Conservation (phyloP, 2,888 invertebrate genomes). For the Coecobrya sp. region DNA sequence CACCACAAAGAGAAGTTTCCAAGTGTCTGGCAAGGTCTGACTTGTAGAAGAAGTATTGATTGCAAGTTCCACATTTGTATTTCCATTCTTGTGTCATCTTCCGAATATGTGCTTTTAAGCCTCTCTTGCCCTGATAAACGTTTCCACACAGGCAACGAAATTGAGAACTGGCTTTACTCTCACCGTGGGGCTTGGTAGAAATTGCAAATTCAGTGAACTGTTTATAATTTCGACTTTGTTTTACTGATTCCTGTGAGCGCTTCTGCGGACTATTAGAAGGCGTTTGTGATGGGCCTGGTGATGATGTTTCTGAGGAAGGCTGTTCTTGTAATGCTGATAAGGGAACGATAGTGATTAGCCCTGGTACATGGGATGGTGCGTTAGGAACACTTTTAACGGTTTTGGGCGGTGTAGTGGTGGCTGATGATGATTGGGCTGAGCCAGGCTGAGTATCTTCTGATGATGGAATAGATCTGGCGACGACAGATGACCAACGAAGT, state of each 20-base stretch:
- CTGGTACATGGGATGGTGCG: too few relatives aligned
- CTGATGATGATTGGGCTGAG: neutral
- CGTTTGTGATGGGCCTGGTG: neutral
- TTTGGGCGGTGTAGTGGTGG: neutral
- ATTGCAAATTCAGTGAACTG: neutral
- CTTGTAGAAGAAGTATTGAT: constrained; percentile 8
- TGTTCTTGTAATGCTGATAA: neutral
- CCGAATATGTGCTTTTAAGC: neutral
- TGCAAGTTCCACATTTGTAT: neutral
- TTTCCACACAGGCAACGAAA: neutral
- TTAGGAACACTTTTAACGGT: neutral
- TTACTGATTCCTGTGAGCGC: neutral
- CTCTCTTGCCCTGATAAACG: neutral
- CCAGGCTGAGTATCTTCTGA: neutral
- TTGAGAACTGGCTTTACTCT: neutral
- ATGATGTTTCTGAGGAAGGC: neutral
- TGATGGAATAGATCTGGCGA: neutral
- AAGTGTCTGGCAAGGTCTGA: neutral
- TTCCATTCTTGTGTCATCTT: constrained; percentile 30
- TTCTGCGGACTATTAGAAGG: too few relatives aligned
- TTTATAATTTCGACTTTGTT: neutral
- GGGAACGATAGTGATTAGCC: neutral
- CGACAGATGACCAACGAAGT: too few relatives aligned
- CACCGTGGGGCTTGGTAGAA: neutral
- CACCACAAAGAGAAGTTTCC: neutral